phyloP scores from a whole-genome alignment of 2,888 invertebrate genomes.

The Cerastis leucographa region DNA sequence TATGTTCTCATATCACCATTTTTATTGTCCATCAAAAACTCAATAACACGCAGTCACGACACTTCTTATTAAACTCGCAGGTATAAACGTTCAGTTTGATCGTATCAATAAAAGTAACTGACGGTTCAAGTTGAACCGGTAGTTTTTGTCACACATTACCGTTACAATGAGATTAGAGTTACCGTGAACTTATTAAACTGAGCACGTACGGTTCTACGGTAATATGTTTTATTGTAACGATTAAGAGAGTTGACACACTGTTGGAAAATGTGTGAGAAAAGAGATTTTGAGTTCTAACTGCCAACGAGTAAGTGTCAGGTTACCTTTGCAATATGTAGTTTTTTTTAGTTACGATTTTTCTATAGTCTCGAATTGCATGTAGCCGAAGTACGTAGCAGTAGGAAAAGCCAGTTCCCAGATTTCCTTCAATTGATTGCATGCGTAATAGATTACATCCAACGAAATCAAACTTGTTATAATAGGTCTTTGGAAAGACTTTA shows the following conservation, averaged over 20 bases:
- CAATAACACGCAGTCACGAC: slow-evolving; percentile 37
- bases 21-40: slow-evolving; percentile 38
- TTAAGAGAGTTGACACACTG: slow-evolving; percentile 40
- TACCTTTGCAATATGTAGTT: not conserved
- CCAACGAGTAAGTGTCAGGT: not conserved
- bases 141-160: slow-evolving; percentile 61
- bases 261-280: not conserved
- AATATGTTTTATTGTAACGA: slow-evolving; percentile 74
- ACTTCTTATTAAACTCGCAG: slow-evolving; percentile 50
- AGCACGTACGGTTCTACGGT: slow-evolving; percentile 73
- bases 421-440: not conserved
- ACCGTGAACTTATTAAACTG: slow-evolving; percentile 74
- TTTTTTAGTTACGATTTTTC: not conserved
- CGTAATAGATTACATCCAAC: not conserved
- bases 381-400: too few species aligned
- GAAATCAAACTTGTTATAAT: not conserved
- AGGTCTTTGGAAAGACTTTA: not conserved
- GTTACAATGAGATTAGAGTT: slow-evolving; percentile 64
- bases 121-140: slow-evolving; percentile 51
- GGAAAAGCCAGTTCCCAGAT: too few species aligned
- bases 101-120: slow-evolving; percentile 57
- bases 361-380: not conserved
- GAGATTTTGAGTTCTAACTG: not conserved
- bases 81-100: slow-evolving; percentile 45
- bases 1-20: slow-evolving; percentile 20